These are phyloP conservation scores for Hyposoter dolosus DNA, from an alignment of 2,888 invertebrate species.

Conservation along the genomic window DNA sequence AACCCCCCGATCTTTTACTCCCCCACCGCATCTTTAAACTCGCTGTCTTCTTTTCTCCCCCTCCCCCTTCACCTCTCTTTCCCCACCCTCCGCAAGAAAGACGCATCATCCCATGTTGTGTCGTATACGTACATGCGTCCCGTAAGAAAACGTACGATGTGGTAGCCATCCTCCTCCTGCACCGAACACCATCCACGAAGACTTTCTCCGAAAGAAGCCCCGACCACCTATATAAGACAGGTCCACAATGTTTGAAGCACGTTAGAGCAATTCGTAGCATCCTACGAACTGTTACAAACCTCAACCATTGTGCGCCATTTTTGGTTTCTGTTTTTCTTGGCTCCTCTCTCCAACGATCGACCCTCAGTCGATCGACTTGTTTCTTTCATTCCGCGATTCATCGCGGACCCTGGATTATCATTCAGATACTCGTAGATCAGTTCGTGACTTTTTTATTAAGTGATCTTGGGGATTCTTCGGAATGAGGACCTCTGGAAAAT, in stretches of 20 bases:
- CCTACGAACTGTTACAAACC: slow-evolving; percentile 60
- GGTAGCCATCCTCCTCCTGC: slow-evolving; percentile 69
- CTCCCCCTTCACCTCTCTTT: slow-evolving; percentile 58
- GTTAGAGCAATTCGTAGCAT: slow-evolving; percentile 83
- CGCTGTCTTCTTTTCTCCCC: slow-evolving; percentile 28
- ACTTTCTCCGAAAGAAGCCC: slow-evolving; percentile 84
- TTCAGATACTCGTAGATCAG: not conserved
- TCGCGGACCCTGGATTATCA: slow-evolving; percentile 57
- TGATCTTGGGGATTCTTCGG: slow-evolving; percentile 16
- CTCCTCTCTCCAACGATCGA: slow-evolving; percentile 15
- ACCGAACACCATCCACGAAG: slow-evolving; percentile 73
- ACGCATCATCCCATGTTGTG: slow-evolving; percentile 74
- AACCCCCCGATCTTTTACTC: slow-evolving; percentile 63
- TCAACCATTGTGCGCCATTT: slow-evolving; percentile 46
- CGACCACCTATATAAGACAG: slow-evolving; percentile 83
- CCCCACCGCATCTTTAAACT: slow-evolving; percentile 49
- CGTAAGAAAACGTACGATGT: slow-evolving; percentile 32
- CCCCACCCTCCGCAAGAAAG: slow-evolving; percentile 69
- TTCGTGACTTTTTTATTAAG: slow-evolving; percentile 26
- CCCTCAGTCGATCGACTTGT: slow-evolving; percentile 17
- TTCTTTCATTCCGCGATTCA: slow-evolving; percentile 35
- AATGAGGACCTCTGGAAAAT: slow-evolving; percentile 79
- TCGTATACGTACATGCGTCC: slow-evolving; percentile 36
- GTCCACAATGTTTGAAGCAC: slow-evolving; percentile 82
- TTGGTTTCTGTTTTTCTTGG: slow-evolving; percentile 27